These are phyloP conservation scores for Didymodactylos carnosus DNA, from an alignment of 2,888 invertebrate species.

Conservation along the genomic window DNA sequence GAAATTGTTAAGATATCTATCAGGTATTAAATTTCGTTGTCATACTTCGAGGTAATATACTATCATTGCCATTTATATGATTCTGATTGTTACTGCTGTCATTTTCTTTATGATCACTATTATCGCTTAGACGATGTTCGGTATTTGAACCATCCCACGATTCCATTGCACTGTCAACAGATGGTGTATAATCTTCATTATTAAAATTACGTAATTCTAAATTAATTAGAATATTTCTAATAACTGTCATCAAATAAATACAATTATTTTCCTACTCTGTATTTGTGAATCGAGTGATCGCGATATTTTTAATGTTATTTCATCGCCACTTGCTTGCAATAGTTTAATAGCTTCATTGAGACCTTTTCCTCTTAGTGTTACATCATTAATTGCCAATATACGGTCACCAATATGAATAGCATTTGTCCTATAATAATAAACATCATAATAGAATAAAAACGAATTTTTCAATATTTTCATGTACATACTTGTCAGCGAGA, in stretches of 20 bases:
- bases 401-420: constrained; percentile 69
- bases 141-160: neutral
- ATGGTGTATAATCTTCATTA: neutral
- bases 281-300: constrained; percentile 20
- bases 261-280: neutral
- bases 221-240: no score
- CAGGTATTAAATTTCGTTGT: neutral
- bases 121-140: neutral
- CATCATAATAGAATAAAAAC: neutral
- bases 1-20: neutral
- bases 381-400: constrained; percentile 58
- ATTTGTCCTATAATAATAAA: constrained; percentile 42
- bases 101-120: neutral
- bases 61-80: neutral
- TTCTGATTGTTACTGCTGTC: neutral
- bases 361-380: constrained; percentile 57
- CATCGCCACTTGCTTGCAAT: constrained; percentile 54
- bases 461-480: neutral
- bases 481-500: constrained; percentile 30
- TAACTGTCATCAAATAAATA: no score
- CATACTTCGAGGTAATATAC: no score
- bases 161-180: neutral
- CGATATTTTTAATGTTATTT: constrained; percentile 51
- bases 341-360: constrained; percentile 62
- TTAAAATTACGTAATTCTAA: neutral